phyloP scores from a whole-genome alignment of 1,140 invertebrate genomes.

The Bombus terrestris region DNA sequence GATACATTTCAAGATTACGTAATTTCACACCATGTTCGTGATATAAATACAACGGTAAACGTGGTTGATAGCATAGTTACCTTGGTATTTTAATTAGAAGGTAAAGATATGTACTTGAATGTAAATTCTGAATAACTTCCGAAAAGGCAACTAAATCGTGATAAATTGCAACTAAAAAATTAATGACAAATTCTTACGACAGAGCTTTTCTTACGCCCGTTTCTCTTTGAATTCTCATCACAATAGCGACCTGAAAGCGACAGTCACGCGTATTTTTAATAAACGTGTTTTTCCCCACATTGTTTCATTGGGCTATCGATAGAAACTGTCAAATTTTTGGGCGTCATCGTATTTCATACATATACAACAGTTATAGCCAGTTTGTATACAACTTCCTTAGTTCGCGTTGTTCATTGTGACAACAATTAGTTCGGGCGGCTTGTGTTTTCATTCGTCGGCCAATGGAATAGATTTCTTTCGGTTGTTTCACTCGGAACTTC shows the following conservation, averaged over 20 bases:
- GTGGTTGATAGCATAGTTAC: neutral
- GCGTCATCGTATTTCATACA: neutral
- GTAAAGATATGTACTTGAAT: neutral
- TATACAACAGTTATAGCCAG: neutral
- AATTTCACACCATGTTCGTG: neutral
- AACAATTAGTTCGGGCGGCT: neutral
- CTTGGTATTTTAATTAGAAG: neutral
- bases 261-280: neutral
- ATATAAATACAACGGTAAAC: neutral
- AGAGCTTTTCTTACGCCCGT: too few species aligned
- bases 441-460: neutral
- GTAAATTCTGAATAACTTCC: neutral
- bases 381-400: neutral
- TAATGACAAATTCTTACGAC: neutral
- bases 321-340: conserved; percentile 19
- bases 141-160: neutral
- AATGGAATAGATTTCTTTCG: neutral
- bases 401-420: neutral
- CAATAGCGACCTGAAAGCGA: conserved; percentile 4
- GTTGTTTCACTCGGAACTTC: too few species aligned
- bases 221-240: neutral
- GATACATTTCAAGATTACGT: neutral
- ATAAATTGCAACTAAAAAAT: neutral
- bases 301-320: neutral
- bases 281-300: neutral